phyloP scores from a whole-genome alignment of 1,140 invertebrate genomes.

The Phortica variegata region DNA sequence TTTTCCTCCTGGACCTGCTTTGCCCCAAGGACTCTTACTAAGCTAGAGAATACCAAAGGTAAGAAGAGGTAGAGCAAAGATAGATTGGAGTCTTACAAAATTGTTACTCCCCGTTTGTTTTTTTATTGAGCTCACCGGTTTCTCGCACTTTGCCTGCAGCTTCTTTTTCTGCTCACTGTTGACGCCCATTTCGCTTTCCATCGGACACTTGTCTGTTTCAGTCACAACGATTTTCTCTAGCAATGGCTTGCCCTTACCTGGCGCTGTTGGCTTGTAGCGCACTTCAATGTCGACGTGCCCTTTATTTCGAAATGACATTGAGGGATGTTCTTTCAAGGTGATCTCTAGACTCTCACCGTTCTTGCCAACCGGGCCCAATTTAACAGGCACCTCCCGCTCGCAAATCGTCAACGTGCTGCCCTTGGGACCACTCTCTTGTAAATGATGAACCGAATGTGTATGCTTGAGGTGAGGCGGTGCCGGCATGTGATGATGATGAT shows the following conservation, averaged over 20 bases:
- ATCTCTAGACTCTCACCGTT: slow-evolving; percentile 55
- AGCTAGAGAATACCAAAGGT: slow-evolving; percentile 15
- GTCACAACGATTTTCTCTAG: slow-evolving; percentile 57
- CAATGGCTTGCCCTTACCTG: slow-evolving; percentile 47
- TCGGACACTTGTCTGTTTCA: slow-evolving; percentile 37
- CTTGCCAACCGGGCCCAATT: slow-evolving; percentile 29
- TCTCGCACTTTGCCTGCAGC: slow-evolving; percentile 41
- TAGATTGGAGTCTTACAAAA: too few species aligned
- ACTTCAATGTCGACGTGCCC: slow-evolving; percentile 59
- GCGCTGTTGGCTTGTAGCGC: slow-evolving; percentile 57
- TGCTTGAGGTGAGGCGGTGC: slow-evolving; percentile 24
- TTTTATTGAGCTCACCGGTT: slow-evolving; percentile 48
- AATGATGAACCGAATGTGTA: slow-evolving; percentile 40
- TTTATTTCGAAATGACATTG: slow-evolving; percentile 59
- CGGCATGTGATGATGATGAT: slow-evolving; percentile 28
- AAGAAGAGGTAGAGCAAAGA: slow-evolving; percentile 15
- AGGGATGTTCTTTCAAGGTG: slow-evolving; percentile 59
- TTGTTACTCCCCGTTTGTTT: slow-evolving; percentile 1
- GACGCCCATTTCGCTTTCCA: slow-evolving; percentile 22
- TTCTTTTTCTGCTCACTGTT: slow-evolving; percentile 35
- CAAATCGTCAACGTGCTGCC: slow-evolving; percentile 47
- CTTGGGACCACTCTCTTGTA: slow-evolving; percentile 39
- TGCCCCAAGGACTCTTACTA: slow-evolving; percentile 60
- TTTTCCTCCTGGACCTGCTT: slow-evolving; percentile 63
- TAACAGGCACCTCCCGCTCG: slow-evolving; percentile 33